phyloP scores from a whole-genome alignment of 2,797 vertebrate species.

The Molossus molossus region DNA sequence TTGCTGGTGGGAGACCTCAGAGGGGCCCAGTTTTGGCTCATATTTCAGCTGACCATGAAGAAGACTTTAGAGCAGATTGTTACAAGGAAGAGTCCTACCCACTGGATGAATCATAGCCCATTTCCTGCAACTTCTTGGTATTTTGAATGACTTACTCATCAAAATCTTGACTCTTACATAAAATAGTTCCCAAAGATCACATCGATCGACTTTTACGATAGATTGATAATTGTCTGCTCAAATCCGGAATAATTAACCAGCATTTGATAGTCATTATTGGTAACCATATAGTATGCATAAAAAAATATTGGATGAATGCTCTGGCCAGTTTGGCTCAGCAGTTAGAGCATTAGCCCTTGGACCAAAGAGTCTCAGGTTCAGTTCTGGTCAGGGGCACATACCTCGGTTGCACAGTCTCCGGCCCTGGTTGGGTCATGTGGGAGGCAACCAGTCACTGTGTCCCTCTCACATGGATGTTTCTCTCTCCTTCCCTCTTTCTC shows the following conservation, averaged over 20 bases:
- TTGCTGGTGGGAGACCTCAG: slow-evolving; percentile 64
- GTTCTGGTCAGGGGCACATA: too few relatives aligned
- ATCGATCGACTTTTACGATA: background rate
- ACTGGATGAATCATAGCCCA: slow-evolving; percentile 64
- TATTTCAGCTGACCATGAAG: slow-evolving; percentile 66
- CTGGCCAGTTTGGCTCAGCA: too few relatives aligned
- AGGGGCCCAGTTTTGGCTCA: slow-evolving; percentile 56
- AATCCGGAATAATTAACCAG: background rate
- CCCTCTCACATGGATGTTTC: too few relatives aligned
- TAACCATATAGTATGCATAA: background rate
- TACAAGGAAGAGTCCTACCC: slow-evolving; percentile 17
- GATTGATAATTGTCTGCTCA: background rate
- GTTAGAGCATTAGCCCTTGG: too few relatives aligned
- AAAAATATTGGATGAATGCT: background rate
- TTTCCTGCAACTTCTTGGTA: background rate
- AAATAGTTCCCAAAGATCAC: slow-evolving; percentile 1
- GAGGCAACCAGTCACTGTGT: too few relatives aligned
- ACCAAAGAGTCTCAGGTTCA: too few relatives aligned
- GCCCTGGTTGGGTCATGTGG: too few relatives aligned
- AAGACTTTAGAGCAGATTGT: slow-evolving; percentile 12
- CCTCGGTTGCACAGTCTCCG: too few relatives aligned
- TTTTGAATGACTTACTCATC: slow-evolving; percentile 48
- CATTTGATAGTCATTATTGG: slow-evolving; percentile 26
- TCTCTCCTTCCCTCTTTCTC: too few relatives aligned
- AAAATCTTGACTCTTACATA: background rate